phyloP scores from a whole-genome alignment of 2,797 vertebrate species.

The Lates japonicus region DNA sequence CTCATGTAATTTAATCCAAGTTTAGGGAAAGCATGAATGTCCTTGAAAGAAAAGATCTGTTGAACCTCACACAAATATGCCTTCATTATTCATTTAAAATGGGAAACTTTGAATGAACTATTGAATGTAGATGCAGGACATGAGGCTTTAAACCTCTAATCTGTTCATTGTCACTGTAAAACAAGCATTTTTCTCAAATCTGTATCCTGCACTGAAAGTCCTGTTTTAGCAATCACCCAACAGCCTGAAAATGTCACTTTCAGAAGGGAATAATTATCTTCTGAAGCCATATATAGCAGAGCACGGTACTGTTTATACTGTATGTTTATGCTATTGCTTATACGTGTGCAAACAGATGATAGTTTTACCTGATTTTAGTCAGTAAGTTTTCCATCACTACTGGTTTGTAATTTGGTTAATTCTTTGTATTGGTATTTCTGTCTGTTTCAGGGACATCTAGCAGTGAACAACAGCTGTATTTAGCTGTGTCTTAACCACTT shows the following conservation, averaged over 20 bases:
- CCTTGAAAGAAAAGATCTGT: background rate
- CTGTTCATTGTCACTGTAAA: background rate
- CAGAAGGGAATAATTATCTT: background rate
- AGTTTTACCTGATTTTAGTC: background rate
- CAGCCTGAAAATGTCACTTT: background rate
- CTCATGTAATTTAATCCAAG: background rate
- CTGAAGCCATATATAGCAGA: background rate
- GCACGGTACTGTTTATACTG: background rate
- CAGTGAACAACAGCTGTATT: constrained; percentile 50
- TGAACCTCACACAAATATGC: background rate
- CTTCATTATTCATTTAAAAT: background rate
- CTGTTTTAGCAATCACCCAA: background rate
- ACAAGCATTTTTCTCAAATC: background rate
- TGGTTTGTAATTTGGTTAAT: background rate
- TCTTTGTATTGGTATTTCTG: constrained; percentile 4
- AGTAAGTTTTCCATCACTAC: background rate
- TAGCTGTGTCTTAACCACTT: constrained; percentile 59
- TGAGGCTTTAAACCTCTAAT: background rate
- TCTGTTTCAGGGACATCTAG: constrained; percentile 10
- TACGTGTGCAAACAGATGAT: background rate
- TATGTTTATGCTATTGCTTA: background rate
- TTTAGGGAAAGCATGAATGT: background rate
- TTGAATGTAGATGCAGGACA: background rate
- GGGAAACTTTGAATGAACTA: background rate
- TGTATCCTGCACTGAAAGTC: background rate